Percentiles rank a stretch among this genome's conserved stretches.
Evolutionary conservation across 2,888 invertebrate genomes (phyloP).

Genomic region (Chironomus riparius): DNA sequence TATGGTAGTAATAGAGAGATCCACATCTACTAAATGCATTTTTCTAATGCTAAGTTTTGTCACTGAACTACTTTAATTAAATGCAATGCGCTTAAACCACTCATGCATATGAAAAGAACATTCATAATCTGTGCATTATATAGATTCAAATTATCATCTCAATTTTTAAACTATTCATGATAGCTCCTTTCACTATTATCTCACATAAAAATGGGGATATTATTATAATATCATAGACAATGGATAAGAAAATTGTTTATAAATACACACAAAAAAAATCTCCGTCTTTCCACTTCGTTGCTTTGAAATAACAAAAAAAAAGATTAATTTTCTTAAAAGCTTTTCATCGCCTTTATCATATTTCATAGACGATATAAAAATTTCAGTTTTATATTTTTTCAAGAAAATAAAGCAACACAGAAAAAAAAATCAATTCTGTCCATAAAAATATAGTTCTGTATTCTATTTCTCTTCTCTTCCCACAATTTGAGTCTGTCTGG

Average conservation of each 20-base stretch:
- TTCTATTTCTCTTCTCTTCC: background rate
- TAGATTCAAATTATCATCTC: too few relatives aligned
- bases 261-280: background rate
- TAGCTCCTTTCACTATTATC: background rate
- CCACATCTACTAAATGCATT: too few relatives aligned
- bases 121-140: too few relatives aligned
- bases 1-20: too few relatives aligned
- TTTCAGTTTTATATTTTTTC: background rate
- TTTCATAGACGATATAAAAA: slow-evolving; percentile 3
- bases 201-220: background rate
- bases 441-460: slow-evolving; percentile 8
- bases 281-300: background rate
- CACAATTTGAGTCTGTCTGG: slow-evolving; percentile 13
- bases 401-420: background rate
- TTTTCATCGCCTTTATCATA: slow-evolving; percentile 15
- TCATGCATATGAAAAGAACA: too few relatives aligned
- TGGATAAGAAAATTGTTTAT: background rate
- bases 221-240: background rate
- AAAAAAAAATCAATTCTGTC: slow-evolving; percentile 16
- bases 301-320: background rate
- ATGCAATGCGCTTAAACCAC: too few relatives aligned
- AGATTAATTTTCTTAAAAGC: slow-evolving; percentile 25
- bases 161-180: too few relatives aligned
- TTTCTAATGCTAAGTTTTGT: too few relatives aligned
- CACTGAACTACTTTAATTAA: too few relatives aligned